Percentiles rank a stretch among this genome's conserved stretches.
These are phyloP conservation scores for Rhizoglyphus robini DNA, from an alignment of 1,140 invertebrate species.

Conservation along the genomic window DNA sequence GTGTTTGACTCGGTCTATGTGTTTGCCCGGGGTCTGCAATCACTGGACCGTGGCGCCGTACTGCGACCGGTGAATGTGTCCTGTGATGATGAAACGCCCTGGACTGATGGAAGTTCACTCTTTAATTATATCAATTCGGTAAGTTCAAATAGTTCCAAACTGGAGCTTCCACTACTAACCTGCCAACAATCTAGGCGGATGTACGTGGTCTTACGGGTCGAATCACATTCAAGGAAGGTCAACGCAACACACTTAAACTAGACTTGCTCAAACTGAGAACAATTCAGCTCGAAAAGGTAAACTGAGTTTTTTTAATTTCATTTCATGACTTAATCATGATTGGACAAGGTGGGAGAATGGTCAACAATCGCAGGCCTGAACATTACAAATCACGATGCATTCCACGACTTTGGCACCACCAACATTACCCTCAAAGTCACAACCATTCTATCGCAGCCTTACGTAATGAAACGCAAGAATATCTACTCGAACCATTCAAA, in stretches of 20 bases:
- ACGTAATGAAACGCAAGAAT: not conserved
- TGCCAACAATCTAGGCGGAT: conserved; percentile 43
- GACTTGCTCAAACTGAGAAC: conserved; percentile 68
- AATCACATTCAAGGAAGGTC: conserved; percentile 70
- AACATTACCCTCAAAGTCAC: conserved; percentile 22
- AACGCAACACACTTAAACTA: conserved; percentile 63
- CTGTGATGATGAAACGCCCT: conserved; percentile 63
- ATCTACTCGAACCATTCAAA: conserved; percentile 44
- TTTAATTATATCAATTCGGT: conserved; percentile 84
- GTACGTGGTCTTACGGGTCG: conserved; percentile 71
- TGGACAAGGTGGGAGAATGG: conserved; percentile 22
- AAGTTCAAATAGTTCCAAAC: too few relatives aligned
- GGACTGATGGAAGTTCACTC: conserved; percentile 68
- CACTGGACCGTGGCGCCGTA: conserved; percentile 49
- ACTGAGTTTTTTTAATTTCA: conserved; percentile 23
- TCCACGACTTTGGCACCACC: conserved; percentile 23
- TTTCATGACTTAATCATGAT: not conserved
- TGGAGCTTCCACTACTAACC: too few relatives aligned
- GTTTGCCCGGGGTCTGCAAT: conserved; percentile 61
- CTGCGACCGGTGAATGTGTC: conserved; percentile 54
- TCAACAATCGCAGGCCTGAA: conserved; percentile 12
- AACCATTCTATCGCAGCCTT: conserved; percentile 10
- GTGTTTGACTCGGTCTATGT: conserved; percentile 81
- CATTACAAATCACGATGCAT: conserved; percentile 18
- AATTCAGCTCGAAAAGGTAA: conserved; percentile 52